Evolutionary conservation across 2,113 vertebrate genomes (phyloP), one percentile per base, ranked within the genome.

Genomic region (Monarcha castaneiventris): DNA sequence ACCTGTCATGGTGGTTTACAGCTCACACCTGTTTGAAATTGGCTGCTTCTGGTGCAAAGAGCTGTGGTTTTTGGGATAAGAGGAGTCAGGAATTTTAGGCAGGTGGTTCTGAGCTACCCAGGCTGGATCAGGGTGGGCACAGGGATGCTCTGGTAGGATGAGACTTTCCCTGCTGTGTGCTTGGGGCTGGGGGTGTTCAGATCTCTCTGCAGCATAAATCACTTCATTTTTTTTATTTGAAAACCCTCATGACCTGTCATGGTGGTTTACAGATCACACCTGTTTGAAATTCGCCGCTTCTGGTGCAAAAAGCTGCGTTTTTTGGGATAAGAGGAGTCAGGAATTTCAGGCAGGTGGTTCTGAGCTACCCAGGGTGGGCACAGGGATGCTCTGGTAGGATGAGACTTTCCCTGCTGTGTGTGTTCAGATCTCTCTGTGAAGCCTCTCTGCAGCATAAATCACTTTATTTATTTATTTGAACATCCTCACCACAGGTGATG

Each of bases 231-330:
- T 39, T 73, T 80, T 11, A 43, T 80, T 37, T 37, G 44, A 49
- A 80, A 84, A 37, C 5, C 66, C 46, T 49, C 23, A 26, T 0
- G 1, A 5, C 1, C 2, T 0, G 0, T 10, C 51, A 23, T 10
- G 39, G 6, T 48, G 30, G 3, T 49, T 87, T 25, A 19, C 5
- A 18, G 19, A 63, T n/a, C 10, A 0, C 27, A 8, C 33, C 3
- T 30, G 64, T 76, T 48, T 43, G 35, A 76, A 84, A 56, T 13
- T 18, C 61, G 7, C 11, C 9, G 6, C 8, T 72, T 52, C 13
- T 46, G 22, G 13, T 69, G 23, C 79, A 27, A 62, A 32, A 4
- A 16, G 7, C 16, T 43, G 20, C 37, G 52, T 8, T 13, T 78
- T 81, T 59, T 39, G 33, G 39, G 55, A 5, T 13, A 16, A 29